Conservation (phyloP, 2,888 invertebrate species). For the Tridacna gigas region DNA sequence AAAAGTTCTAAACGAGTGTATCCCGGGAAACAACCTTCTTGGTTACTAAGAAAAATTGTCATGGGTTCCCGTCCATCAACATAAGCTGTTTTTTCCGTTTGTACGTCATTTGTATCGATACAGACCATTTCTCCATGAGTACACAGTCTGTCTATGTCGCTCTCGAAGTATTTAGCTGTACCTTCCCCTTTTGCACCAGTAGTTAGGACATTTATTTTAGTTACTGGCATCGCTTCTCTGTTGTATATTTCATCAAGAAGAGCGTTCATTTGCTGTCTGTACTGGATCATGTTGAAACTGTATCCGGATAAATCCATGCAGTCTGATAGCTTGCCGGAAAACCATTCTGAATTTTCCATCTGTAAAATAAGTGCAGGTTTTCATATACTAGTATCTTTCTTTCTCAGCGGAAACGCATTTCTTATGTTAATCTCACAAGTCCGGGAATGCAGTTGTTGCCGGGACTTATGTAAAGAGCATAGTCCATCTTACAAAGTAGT, state of each 20-base stretch:
- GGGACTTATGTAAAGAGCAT: too few relatives aligned
- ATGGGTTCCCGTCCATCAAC: neutral
- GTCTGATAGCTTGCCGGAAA: neutral
- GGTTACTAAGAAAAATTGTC: neutral
- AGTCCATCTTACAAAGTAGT: too few relatives aligned
- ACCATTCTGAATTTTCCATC: neutral
- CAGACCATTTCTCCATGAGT: neutral
- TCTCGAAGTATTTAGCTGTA: conserved; percentile 17
- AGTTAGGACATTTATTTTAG: neutral
- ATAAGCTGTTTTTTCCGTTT: neutral
- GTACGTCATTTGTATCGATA: neutral
- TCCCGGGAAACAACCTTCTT: conserved; percentile 1
- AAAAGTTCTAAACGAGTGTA: neutral
- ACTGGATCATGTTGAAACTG: conserved; percentile 4
- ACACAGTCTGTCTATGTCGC: conserved; percentile 4
- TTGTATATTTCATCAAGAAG: neutral
- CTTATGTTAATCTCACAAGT: too few relatives aligned
- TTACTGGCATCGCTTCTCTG: neutral
- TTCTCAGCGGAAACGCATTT: too few relatives aligned
- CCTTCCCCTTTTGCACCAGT: conserved; percentile 17
- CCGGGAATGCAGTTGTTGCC: too few relatives aligned
- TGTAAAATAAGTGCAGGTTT: too few relatives aligned
- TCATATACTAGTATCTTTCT: too few relatives aligned
- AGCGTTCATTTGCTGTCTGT: conserved; percentile 1
- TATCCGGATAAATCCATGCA: conserved; percentile 18